These are phyloP conservation scores for Catonia carolina DNA, from an alignment of 2,888 invertebrate genomes.

Conservation along the genomic window DNA sequence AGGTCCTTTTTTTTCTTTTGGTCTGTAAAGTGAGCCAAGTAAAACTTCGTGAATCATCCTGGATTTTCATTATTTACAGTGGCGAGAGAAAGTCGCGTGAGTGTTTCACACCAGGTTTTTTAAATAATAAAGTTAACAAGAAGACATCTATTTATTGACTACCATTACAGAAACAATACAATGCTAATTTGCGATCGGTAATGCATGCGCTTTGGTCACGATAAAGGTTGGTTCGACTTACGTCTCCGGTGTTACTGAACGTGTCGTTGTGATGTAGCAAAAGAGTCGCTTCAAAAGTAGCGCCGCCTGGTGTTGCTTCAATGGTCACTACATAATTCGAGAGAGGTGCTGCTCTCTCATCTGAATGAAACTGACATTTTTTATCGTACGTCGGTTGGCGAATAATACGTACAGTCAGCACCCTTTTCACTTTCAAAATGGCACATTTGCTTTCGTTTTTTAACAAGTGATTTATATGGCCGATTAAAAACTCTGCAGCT, in stretches of 20 bases:
- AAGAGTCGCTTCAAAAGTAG: constrained; percentile 73
- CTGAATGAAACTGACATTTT: constrained; percentile 36
- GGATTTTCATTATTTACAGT: no score
- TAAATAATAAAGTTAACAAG: no score
- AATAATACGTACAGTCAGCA: constrained; percentile 62
- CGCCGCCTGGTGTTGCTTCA: constrained; percentile 59
- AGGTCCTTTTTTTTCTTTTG: no score
- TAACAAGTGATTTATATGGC: constrained; percentile 58
- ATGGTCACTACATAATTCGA: constrained; percentile 58
- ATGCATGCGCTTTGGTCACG: constrained; percentile 72
- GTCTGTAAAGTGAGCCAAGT: no score
- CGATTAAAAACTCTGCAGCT: constrained; percentile 56
- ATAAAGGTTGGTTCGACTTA: constrained; percentile 72
- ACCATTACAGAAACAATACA: constrained; percentile 74
- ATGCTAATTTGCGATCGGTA: constrained; percentile 63
- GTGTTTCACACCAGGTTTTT: no score
- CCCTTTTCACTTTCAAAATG: constrained; percentile 51
- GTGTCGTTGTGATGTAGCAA: constrained; percentile 41
- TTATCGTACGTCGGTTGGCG: constrained; percentile 30
- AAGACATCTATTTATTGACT: no score
- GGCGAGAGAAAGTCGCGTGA: no score
- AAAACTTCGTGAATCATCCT: no score
- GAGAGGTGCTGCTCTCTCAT: constrained; percentile 36
- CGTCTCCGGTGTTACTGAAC: constrained; percentile 58
- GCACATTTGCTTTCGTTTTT: constrained; percentile 58